phyloP scores from a whole-genome alignment of 2,113 vertebrate species.

The Phrynosoma platyrhinos region DNA sequence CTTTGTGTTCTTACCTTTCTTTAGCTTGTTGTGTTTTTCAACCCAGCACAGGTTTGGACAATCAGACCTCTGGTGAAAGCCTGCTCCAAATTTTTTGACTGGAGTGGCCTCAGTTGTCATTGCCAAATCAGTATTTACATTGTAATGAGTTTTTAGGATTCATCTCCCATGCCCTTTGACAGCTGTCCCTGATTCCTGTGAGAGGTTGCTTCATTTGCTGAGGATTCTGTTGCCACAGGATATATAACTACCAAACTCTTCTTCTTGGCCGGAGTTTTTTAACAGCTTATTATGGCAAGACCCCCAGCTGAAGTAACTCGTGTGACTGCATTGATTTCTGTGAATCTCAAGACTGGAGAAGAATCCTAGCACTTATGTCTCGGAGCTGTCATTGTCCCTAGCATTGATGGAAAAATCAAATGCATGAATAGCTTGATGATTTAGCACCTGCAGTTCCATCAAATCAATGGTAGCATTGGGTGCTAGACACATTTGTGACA shows the following conservation, averaged over 20 bases:
- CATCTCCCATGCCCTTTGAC: neutral
- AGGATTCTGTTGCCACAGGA: neutral
- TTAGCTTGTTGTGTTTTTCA: neutral
- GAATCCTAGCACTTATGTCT: neutral
- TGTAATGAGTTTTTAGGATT: neutral
- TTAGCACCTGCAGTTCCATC: neutral
- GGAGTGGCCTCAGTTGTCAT: neutral
- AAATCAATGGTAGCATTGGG: neutral
- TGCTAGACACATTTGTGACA: fast-evolving
- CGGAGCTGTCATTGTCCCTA: neutral
- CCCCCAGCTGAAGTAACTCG: neutral
- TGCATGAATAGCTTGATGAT: neutral
- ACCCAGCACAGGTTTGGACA: neutral
- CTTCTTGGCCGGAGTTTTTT: neutral
- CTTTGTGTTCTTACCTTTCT: neutral
- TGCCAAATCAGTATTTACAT: neutral
- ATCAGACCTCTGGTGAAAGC: neutral
- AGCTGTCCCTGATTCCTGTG: neutral
- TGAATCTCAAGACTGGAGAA: neutral
- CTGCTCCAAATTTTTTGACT: neutral
- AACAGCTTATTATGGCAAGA: neutral
- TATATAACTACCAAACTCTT: neutral
- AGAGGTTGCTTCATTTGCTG: neutral
- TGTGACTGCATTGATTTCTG: neutral
- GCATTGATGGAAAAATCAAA: neutral